Evolutionary conservation across 2,888 invertebrate species (phyloP), one percentile per base, ranked within the genome.

Genomic region (Aphodius sticticus): DNA sequence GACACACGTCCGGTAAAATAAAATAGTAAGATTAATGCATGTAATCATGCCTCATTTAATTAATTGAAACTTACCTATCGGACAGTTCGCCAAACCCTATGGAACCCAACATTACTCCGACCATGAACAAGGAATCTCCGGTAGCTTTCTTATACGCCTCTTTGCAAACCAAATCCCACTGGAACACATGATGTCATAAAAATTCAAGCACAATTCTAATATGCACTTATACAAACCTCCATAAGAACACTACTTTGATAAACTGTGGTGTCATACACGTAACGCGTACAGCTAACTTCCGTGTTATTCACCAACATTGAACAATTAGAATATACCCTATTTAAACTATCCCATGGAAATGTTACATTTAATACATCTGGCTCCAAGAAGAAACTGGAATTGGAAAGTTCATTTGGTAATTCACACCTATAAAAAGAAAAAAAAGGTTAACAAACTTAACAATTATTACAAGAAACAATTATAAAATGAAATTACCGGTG

Each of bases 71-170:
- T 82, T 84, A 90, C 90, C 89, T 93, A 86, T 95, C 95, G 38
- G 94, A 95, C 84, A 95, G 88, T 85, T 93, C 92, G 37, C 95
- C 95, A 87, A 95, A 94, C 77, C 93, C 89, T 80, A 94, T 93
- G 78, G 94, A 94, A 71, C 95, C 95, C 81, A 94, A 86, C 88
- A 95, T 91, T 76, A 95, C 94, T 81, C 95, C 95, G 82, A 93
- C 88, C 94, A 95, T 95, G 86, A 93, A 93, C 79, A 93, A 85
- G 0, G 94, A 91, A 86, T 95, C 94, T 36, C 93, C 92, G 79
- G 92, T 92, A 38, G 94, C 93, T 83, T 91, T 89, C 82, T 94
- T 85, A 88, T 92, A 93, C 53, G 91, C 91, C 77, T 90, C 91
- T 72, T 91, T 91, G 86, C 95, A 95, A 38, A 95, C 93, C 88